Base-by-base conservation (phyloP, 2,888 invertebrate species). In the Eristalinus aeneus region DNA sequence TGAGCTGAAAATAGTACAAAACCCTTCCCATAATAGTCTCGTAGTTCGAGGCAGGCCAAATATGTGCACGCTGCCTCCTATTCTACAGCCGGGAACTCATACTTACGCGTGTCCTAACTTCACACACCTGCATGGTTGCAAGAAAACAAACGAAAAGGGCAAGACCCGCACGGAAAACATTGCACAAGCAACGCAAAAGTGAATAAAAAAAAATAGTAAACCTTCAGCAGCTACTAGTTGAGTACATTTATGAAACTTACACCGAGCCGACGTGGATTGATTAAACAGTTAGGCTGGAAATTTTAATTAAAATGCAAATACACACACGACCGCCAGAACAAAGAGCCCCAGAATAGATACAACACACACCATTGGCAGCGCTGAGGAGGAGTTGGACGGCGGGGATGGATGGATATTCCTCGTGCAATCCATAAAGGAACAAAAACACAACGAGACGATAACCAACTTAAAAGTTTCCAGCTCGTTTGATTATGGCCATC, bases 231-330 rank as follows among this genome's bases (percentile, higher is more conserved):
- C 80, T 34, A 46, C 54, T 34, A 46, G 58, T 69, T 64, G 69
- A 81, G 85, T 81, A 81, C 76, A 86, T 81, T 86, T 86, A 80
- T 81, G 81, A 81, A 86, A 81, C 69, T 81, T 81, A 86, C 85
- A 81, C 85, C 76, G 54, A 81, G 68, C 81, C 77, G 77, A 81
- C 85, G 81, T 74, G 73, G 85, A 86, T 86, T 86, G 85, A 86
- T 86, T 86, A 81, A 77, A 86, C 85, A 86, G 81, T 88, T 88
- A 88, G 77, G 86, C 86, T 82, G 79, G 79, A 88, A 85, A 88
- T 88, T 89, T 89, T 89, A 90, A 89, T 90, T 90, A 89, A 89
- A 90, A 89, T 89, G 89, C 89, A 89, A 88, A 88, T 88, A 81
- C 69, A 69, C 81, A 77, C 76, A 71, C 72, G 56, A 67, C 34